These are phyloP conservation scores for Sipha maydis DNA, from an alignment of 2,888 invertebrate genomes.

Conservation along the genomic window DNA sequence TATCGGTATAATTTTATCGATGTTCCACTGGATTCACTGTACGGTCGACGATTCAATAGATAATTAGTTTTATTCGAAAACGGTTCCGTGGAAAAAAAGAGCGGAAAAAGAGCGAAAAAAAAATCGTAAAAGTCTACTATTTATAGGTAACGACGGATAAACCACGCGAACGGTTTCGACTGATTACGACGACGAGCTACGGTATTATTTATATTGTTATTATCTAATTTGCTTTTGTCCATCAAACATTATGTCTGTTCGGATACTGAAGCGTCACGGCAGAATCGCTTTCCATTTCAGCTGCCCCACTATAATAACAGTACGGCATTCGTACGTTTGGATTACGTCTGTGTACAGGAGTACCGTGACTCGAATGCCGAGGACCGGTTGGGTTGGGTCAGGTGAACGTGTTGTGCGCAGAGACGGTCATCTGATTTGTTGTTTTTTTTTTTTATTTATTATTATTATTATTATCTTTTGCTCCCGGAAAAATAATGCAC, in stretches of 20 bases:
- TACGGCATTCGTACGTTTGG: slow-evolving; percentile 12
- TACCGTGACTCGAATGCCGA: slow-evolving; percentile 60
- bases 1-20: not conserved
- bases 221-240: slow-evolving; percentile 58
- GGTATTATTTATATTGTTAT: slow-evolving; percentile 24
- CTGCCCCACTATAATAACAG: slow-evolving; percentile 48
- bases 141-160: not conserved
- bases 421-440: slow-evolving; percentile 37
- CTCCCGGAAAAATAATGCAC: slow-evolving; percentile 17
- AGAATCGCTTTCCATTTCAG: slow-evolving; percentile 60
- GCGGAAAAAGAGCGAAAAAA: not conserved
- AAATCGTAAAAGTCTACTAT: not conserved
- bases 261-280: slow-evolving; percentile 59
- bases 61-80: not conserved
- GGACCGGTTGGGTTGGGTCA: slow-evolving; percentile 61
- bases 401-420: slow-evolving; percentile 45
- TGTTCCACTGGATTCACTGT: not conserved
- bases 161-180: not conserved
- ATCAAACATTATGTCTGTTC: slow-evolving; percentile 58
- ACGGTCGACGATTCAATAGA: not conserved
- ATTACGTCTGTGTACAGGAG: slow-evolving; percentile 54
- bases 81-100: not conserved
- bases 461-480: not conserved
- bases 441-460: not conserved
- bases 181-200: slow-evolving; percentile 6